A percentile compares a stretch with the other conserved stretches of the same genome.
Evolutionary conservation across 2,888 invertebrate genomes (phyloP).

Genomic region (Tubiluchus corallicola): DNA sequence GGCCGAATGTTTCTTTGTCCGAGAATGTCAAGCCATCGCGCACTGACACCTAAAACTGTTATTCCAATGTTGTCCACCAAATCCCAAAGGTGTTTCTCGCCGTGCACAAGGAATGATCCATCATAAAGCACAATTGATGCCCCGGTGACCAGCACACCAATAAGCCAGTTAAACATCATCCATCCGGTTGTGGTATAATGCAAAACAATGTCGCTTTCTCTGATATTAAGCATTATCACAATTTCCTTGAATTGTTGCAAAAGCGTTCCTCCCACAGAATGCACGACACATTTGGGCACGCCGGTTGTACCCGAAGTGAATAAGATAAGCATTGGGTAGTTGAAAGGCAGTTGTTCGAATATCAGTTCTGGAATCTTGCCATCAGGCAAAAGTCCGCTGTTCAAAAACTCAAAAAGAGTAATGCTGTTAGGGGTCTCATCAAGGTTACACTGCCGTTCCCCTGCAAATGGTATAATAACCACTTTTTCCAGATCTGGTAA

Average conservation of each 20-base stretch:
- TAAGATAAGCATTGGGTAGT: constrained; percentile 37
- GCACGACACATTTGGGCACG: constrained; percentile 38
- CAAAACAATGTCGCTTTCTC: constrained; percentile 32
- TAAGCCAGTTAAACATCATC: constrained; percentile 43
- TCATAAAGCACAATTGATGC: constrained; percentile 36
- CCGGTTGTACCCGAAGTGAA: constrained; percentile 41
- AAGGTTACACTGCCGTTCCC: too few relatives aligned
- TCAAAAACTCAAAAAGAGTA: constrained; percentile 22
- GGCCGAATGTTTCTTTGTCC: constrained; percentile 31
- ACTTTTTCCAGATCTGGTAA: constrained; percentile 15
- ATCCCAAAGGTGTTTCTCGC: constrained; percentile 33
- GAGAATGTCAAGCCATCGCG: constrained; percentile 35
- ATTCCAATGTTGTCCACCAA: constrained; percentile 34
- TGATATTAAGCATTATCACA: constrained; percentile 33
- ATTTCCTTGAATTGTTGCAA: constrained; percentile 38
- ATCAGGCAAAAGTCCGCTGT: too few relatives aligned
- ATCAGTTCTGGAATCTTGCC: too few relatives aligned
- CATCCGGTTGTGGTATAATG: constrained; percentile 41
- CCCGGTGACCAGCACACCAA: constrained; percentile 31
- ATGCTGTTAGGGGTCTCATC: too few relatives aligned
- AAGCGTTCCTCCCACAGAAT: constrained; percentile 38
- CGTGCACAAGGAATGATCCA: constrained; percentile 36
- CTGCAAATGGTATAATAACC: constrained; percentile 14
- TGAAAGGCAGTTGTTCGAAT: constrained; percentile 36
- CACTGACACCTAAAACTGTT: constrained; percentile 36